Evolutionary conservation across 2,113 vertebrate species (phyloP), one percentile per base, ranked within the genome.

Genomic region (Chionodraco myersi): DNA sequence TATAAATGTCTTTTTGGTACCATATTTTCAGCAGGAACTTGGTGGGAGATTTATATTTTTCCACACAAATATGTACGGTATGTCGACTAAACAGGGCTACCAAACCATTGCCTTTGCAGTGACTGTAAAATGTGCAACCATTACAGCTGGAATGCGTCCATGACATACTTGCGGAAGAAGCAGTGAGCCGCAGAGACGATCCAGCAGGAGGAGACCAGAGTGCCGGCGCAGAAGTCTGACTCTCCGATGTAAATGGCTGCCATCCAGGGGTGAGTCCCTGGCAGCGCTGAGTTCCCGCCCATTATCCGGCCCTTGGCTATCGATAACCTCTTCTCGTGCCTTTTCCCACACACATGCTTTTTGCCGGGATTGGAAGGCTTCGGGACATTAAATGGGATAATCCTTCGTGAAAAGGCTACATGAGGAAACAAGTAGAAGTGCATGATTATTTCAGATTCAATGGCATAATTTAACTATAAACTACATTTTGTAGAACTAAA

Each of bases 251-350:
- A 98, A 89, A 99, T 90, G 58, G 96, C 96, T 1, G 95, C 98
- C 93, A 97, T 94, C 98, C 98, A 99, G 12, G 98, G 98, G 79
- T 98, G 96, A 58, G 95, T 95, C 10, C 97, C 97, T 0, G 97
- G 95, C 89, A 98, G 87, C 0, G 97, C 91, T 0, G 95, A 92
- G 1, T 79, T 95, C 10, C 98, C 98, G 0, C 97, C 96, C 1
- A 98, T 2, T 62, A 99, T 97, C 59, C 97, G 93, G 0, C 94
- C 97, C 49, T 94, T 92, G 23, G 94, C 44, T 0, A 71, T 4
- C 1, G 82, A 44, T 36, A 96, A 83, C 16, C 83, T 93, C 89
- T 99, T 99, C 86, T 94, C 95, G 82, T 97, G 96, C 75, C 93
- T 96, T 86, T 71, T 93, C n/a, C 98, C 98, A 0, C 98, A 99